A percentile compares a stretch with the other conserved stretches of the same genome.
These are phyloP conservation scores for Drosophila ananassae DNA, from an alignment of 1,140 invertebrate species.

Conservation along the genomic window DNA sequence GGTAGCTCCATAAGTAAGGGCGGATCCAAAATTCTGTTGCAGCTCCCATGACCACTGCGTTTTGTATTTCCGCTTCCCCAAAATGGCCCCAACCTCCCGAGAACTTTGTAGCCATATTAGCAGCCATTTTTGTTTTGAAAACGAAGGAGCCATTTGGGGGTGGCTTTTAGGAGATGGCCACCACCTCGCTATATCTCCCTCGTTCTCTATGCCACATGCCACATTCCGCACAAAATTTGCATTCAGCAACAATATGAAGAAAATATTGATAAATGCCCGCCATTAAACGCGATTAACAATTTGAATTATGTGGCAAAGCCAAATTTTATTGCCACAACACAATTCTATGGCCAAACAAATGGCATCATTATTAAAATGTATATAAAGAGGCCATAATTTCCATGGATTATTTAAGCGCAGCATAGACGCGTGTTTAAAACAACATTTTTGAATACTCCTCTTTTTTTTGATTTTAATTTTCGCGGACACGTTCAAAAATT, in stretches of 20 bases:
- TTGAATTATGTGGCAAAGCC: constrained; percentile 82
- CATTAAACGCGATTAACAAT: constrained; percentile 82
- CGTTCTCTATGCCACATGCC: background rate
- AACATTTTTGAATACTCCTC: constrained; percentile 48
- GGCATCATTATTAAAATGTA: constrained; percentile 80
- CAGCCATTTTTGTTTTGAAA: constrained; percentile 75
- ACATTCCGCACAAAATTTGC: constrained; percentile 40
- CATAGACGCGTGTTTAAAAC: constrained; percentile 47
- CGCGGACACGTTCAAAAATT: constrained; percentile 48
- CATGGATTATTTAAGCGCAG: constrained; percentile 42
- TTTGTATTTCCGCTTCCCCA: constrained; percentile 69
- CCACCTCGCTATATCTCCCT: background rate
- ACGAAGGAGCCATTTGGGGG: constrained; percentile 38
- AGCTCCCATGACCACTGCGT: constrained; percentile 67
- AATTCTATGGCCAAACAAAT: constrained; percentile 80
- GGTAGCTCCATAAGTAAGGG: constrained; percentile 64
- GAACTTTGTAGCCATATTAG: constrained; percentile 56
- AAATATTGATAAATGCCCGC: constrained; percentile 81
- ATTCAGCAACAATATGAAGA: constrained; percentile 49
- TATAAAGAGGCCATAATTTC: constrained; percentile 58
- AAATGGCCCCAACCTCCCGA: background rate
- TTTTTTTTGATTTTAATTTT: constrained; percentile 8
- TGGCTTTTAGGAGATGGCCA: constrained; percentile 25
- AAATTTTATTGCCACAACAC: constrained; percentile 74
- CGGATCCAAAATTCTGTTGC: constrained; percentile 38